phyloP scores from a whole-genome alignment of 1,140 invertebrate species.

The Drosophila pallidifrons region DNA sequence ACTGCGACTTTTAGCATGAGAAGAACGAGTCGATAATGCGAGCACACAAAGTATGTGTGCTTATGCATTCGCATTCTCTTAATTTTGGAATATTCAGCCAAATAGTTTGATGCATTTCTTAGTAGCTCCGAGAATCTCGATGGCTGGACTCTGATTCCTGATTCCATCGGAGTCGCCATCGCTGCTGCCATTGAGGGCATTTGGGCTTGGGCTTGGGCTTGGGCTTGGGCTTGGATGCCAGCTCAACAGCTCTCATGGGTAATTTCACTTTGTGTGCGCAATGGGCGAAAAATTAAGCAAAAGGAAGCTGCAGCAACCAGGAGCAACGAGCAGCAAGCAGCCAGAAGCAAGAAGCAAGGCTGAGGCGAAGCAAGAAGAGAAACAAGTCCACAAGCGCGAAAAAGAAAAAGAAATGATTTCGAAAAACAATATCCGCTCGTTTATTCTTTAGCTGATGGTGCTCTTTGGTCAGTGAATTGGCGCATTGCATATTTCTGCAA shows the following conservation, averaged over 20 bases:
- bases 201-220: not conserved
- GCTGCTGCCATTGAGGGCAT: constrained; percentile 14
- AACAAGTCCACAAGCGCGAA: constrained; percentile 24
- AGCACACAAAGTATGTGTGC: constrained; percentile 5
- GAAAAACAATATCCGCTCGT: constrained; percentile 70
- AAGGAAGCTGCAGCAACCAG: constrained; percentile 36
- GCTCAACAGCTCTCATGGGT: constrained; percentile 53
- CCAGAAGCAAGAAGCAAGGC: not conserved
- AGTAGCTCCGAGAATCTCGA: constrained; percentile 1
- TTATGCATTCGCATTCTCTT: constrained; percentile 7
- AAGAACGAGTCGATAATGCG: not conserved
- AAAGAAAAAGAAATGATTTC: constrained; percentile 61
- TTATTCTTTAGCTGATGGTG: constrained; percentile 53
- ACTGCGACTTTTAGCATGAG: not conserved
- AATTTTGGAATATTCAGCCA: constrained; percentile 49
- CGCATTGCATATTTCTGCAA: constrained; percentile 66
- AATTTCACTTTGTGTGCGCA: constrained; percentile 70
- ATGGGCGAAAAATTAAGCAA: constrained; percentile 65
- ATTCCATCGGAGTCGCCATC: constrained; percentile 8
- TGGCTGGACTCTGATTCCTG: not conserved
- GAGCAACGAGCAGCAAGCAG: not conserved
- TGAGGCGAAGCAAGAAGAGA: constrained; percentile 10
- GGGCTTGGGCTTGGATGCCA: constrained; percentile 21
- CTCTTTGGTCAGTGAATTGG: constrained; percentile 59
- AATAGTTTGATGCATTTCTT: constrained; percentile 60